These are phyloP conservation scores for Hapalemur alaotrensis DNA, from an alignment of 2,797 vertebrate species.

Conservation along the genomic window DNA sequence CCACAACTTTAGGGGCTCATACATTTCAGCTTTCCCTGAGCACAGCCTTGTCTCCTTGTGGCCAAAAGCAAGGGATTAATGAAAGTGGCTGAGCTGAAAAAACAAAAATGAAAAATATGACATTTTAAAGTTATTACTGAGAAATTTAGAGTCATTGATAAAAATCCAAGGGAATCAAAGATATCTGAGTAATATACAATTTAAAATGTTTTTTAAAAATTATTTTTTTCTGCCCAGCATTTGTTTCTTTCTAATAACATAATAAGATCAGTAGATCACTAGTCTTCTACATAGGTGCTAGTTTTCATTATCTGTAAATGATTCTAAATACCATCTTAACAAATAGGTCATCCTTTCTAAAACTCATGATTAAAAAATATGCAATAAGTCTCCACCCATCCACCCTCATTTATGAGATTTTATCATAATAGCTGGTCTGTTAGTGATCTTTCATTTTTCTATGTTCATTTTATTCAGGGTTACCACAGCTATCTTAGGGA, in stretches of 20 bases:
- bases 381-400: fast-evolving
- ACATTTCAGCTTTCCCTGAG: fast-evolving
- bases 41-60: background rate
- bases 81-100: background rate
- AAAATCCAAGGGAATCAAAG: background rate
- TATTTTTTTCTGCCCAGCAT: background rate
- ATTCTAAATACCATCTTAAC: background rate
- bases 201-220: background rate
- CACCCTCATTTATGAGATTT: background rate
- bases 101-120: background rate
- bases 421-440: background rate
- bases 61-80: background rate
- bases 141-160: background rate
- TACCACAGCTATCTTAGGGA: background rate
- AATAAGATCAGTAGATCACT: background rate
- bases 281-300: background rate
- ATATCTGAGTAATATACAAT: background rate
- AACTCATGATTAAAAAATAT: background rate
- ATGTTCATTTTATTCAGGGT: background rate
- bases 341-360: background rate
- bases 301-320: background rate
- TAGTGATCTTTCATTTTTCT: background rate
- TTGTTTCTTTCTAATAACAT: background rate
- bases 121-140: background rate
- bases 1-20: background rate